Evolutionary conservation across 1,140 invertebrate genomes (phyloP).

Genomic region (Alviniconcha marisindica): DNA sequence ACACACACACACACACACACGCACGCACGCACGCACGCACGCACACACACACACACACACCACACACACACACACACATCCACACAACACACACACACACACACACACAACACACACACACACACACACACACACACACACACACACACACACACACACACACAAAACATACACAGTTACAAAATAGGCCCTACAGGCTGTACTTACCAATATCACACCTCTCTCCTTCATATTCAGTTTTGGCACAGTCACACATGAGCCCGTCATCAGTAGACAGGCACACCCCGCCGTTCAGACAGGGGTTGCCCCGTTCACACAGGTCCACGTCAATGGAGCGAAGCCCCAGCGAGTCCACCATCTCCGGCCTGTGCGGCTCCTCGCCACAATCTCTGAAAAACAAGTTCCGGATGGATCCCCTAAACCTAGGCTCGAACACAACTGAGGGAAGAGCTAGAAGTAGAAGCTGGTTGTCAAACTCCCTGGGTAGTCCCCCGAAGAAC

Average conservation of each 20-base stretch:
- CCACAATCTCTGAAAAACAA: constrained; percentile 68
- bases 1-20: no score
- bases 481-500: constrained; percentile 68
- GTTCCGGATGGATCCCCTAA: constrained; percentile 66
- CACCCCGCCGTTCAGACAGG: constrained; percentile 94
- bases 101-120: neutral
- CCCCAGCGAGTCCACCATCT: constrained; percentile 70
- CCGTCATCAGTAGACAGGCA: constrained; percentile 96
- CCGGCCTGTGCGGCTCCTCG: constrained; percentile 50
- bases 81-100: no score
- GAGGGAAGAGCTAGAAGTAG: constrained; percentile 57
- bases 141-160: neutral
- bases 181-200: neutral
- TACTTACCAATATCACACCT: constrained; percentile 93
- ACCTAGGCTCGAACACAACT: constrained; percentile 62
- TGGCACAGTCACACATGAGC: constrained; percentile 94
- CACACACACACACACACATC: no score
- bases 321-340: constrained; percentile 82
- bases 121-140: neutral
- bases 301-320: constrained; percentile 90
- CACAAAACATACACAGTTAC: constrained; percentile 1
- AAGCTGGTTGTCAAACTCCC: constrained; percentile 70
- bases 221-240: constrained; percentile 92
- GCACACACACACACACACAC: no score
- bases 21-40: no score